Evolutionary conservation across 2,888 invertebrate species (phyloP).

Genomic region (Lithosia quadra): DNA sequence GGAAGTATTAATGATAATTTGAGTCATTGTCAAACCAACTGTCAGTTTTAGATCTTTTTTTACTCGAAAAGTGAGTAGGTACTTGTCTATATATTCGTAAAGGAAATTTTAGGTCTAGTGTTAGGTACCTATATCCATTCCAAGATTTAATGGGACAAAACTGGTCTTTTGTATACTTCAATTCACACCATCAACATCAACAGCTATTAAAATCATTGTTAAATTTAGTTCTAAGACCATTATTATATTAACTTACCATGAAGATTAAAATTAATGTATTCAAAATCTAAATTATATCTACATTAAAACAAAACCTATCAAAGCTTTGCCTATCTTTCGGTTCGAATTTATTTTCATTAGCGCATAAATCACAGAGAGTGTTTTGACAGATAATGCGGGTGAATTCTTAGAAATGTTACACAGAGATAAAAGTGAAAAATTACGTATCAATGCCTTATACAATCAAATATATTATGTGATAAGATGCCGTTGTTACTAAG

Average conservation of each 20-base stretch:
- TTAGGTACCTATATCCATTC: too few relatives aligned
- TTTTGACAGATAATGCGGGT: not conserved
- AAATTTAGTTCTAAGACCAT: too few relatives aligned
- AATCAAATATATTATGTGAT: not conserved
- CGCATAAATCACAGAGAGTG: not conserved
- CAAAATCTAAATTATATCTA: not conserved
- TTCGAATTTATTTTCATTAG: not conserved
- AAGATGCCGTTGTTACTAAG: not conserved
- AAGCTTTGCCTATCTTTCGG: not conserved
- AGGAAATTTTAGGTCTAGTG: too few relatives aligned
- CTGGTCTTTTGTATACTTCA: too few relatives aligned
- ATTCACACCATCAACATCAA: too few relatives aligned
- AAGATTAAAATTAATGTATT: conserved; percentile 5
- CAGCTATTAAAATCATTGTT: too few relatives aligned
- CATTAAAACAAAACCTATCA: not conserved
- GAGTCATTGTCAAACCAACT: not conserved
- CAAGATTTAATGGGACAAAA: too few relatives aligned
- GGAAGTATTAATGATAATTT: too few relatives aligned
- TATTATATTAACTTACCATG: not conserved
- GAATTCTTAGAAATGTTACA: not conserved
- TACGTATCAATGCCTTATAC: not conserved
- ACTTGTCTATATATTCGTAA: too few relatives aligned
- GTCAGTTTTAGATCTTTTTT: too few relatives aligned
- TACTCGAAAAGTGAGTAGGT: too few relatives aligned
- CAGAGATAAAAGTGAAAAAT: not conserved